A percentile compares a stretch with the other conserved stretches of the same genome.
phyloP scores from a whole-genome alignment of 2,113 vertebrate species.

The Cyanoderma ruficeps region DNA sequence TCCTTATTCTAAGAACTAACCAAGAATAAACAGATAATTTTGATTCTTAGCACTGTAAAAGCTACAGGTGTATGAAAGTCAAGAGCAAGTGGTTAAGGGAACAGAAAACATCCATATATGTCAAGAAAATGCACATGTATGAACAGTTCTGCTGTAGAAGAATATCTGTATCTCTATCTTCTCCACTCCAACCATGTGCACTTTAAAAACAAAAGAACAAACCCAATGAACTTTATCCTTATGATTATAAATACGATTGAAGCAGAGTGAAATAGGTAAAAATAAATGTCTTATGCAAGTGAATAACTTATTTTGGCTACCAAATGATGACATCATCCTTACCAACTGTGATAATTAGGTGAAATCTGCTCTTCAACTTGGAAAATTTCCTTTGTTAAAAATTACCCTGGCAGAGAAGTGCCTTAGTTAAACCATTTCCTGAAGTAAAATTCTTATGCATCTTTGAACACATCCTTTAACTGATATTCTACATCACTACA shows the following conservation, averaged over 20 bases:
- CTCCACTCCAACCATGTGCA: not conserved
- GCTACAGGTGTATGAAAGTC: not conserved
- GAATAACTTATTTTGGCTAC: not conserved
- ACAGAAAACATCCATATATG: not conserved
- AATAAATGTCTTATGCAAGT: not conserved
- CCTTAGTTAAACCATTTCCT: not conserved
- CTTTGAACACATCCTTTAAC: not conserved
- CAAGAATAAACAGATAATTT: not conserved
- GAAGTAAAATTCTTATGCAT: not conserved
- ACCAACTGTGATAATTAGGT: not conserved
- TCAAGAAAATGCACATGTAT: not conserved
- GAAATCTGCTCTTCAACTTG: not conserved
- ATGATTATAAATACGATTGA: not conserved
- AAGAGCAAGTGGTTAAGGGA: not conserved
- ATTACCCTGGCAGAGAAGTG: not conserved
- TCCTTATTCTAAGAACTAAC: not conserved
- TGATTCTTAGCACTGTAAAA: not conserved
- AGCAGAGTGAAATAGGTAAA: not conserved
- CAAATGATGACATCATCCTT: not conserved
- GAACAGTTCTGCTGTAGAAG: not conserved
- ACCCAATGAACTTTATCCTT: not conserved
- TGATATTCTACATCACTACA: not conserved
- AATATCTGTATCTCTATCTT: not conserved
- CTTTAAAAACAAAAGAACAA: not conserved
- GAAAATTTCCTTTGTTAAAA: not conserved